Conservation (phyloP, 2,797 vertebrate genomes). For the Paguma larvata region DNA sequence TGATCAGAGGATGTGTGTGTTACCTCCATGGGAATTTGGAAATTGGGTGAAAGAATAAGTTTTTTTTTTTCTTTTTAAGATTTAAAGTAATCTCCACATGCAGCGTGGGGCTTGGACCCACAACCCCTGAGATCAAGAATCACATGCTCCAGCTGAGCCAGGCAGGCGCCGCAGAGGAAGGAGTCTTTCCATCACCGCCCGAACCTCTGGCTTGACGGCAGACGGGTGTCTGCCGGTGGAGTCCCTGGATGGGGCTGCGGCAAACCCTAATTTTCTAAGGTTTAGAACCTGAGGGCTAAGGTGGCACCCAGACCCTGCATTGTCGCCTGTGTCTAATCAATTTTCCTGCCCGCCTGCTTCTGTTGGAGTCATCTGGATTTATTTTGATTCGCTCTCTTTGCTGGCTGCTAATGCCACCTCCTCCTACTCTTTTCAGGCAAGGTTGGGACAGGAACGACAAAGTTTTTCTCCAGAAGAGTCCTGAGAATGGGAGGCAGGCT, state of each 20-base stretch:
- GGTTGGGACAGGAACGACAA: constrained; percentile 38
- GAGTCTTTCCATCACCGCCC: not conserved
- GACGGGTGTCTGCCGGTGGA: not conserved
- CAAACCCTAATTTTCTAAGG: not conserved
- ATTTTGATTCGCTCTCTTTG: constrained; percentile 73
- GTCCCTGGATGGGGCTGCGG: not conserved
- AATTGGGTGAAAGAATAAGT: not conserved
- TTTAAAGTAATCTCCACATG: too few relatives aligned
- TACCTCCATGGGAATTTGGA: not conserved
- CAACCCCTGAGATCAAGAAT: too few relatives aligned
- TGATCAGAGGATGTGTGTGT: not conserved
- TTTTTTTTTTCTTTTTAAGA: not conserved
- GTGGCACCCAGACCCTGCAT: not conserved
- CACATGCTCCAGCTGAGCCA: too few relatives aligned
- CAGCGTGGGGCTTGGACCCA: too few relatives aligned
- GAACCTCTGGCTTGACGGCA: not conserved
- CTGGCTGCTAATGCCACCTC: constrained; percentile 44
- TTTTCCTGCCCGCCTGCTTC: constrained; percentile 57
- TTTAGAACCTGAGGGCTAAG: not conserved
- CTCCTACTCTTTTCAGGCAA: constrained; percentile 70
- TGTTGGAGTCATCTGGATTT: constrained; percentile 76
- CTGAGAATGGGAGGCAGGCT: constrained; percentile 12
- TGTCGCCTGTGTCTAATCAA: constrained; percentile 28
- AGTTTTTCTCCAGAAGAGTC: constrained; percentile 65
- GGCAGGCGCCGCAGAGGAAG: not conserved